A percentile compares a stretch with the other conserved stretches of the same genome.
Conservation (phyloP, 1,140 invertebrate species). For the Hetaerina americana region DNA sequence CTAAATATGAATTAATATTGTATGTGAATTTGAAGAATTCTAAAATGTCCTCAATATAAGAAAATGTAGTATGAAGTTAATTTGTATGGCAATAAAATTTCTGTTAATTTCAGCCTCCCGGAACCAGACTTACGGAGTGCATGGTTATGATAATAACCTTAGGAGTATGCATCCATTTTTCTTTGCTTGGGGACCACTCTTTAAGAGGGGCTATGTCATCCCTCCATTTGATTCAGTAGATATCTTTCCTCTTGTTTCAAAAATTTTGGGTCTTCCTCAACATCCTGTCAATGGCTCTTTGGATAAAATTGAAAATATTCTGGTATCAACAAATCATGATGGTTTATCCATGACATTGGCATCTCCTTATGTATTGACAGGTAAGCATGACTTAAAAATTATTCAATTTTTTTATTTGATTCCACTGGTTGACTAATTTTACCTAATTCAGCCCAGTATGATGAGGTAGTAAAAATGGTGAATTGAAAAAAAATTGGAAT, state of each 20-base stretch:
- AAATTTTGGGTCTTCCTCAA: constrained; percentile 38
- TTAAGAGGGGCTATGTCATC: constrained; percentile 35
- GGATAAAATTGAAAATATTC: neutral
- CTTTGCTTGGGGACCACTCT: constrained; percentile 49
- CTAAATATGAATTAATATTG: no score
- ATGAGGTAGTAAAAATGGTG: neutral
- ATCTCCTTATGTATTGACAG: neutral
- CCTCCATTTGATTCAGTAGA: constrained; percentile 48
- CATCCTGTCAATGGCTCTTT: constrained; percentile 35
- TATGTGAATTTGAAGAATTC: no score
- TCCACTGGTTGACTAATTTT: neutral
- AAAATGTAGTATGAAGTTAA: no score
- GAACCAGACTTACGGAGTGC: constrained; percentile 42
- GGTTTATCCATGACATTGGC: neutral
- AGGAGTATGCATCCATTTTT: constrained; percentile 52
- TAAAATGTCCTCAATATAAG: no score
- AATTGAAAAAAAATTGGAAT: neutral
- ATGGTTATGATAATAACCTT: constrained; percentile 49
- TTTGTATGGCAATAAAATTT: no score
- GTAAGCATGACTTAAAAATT: neutral
- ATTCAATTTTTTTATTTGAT: neutral
- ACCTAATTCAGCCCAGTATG: neutral
- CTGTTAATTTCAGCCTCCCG: constrained; percentile 33
- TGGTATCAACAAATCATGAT: neutral
- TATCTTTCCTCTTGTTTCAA: constrained; percentile 50